Base-by-base conservation (phyloP, 2,113 vertebrate genomes). In the Okapia johnstoni region DNA sequence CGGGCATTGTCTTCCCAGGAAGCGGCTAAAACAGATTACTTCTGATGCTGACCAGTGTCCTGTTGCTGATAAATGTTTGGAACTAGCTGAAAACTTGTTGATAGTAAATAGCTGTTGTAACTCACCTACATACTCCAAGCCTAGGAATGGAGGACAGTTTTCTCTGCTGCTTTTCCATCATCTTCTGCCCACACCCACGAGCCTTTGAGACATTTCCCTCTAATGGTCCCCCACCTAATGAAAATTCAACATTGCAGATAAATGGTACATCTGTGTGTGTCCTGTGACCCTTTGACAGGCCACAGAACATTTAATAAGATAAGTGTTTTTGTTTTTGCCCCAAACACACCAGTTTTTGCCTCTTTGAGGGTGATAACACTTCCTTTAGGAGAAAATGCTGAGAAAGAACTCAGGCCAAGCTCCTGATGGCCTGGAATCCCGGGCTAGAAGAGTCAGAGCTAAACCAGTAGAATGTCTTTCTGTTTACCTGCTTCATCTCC, bases 391-490 rank as follows among this genome's bases (percentile, higher is more conserved):
- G 81, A n/a, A 52, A 16, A 11, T 77, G 48, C 58, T 26, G 33
- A 46, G 40, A 57, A 54, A 57, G 40, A 52, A 55, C 19, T 14
- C 40, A 2, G 40, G 40, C 16, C 46, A 52, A 57, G n/a, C 26
- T 46, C n/a, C 1, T 57, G 40, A 4, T 19, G 13, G 33, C n/a
- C 61, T 12, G 1, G 5, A 30, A 63, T n/a, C 55, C 33, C 0
- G 4, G 46, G 21, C 14, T 3, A 2, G 16, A 66, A 5, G 3
- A 19, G 40, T 5, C 8, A n/a, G 21, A 33, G 23, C 50, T 36
- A 16, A n/a, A 30, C 4, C 26, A 14, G 36, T n/a, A 85, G 16
- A 14, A 52, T 23, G 40, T 54, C 92, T 94, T 89, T 43, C 25
- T 46, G 26, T 66, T 73, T 25, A 11, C 50, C n/a, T 50, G 5